Percentiles rank a stretch among this genome's conserved stretches.
Evolutionary conservation across 2,888 invertebrate species (phyloP).

Genomic region (Corythucha ciliata): DNA sequence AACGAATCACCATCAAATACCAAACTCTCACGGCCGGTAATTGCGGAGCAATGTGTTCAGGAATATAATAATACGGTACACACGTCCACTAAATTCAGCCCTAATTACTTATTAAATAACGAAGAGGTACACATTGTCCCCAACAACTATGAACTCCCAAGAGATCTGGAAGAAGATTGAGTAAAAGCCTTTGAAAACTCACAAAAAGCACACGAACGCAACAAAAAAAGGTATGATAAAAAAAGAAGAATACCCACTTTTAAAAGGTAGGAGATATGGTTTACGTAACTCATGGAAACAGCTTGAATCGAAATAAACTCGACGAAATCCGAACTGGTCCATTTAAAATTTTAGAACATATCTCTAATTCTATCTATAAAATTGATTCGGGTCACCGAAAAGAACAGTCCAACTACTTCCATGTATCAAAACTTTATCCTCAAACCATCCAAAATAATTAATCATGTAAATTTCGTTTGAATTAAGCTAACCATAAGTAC

Average conservation of each 20-base stretch:
- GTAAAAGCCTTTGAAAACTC: slow-evolving; percentile 21
- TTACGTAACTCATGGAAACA: slow-evolving; percentile 3
- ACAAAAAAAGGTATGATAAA: slow-evolving; percentile 16
- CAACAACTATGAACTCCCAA: not conserved
- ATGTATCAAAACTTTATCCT: not conserved
- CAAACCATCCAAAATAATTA: too few species aligned
- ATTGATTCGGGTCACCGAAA: slow-evolving; percentile 4
- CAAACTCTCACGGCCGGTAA: not conserved
- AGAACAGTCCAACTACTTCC: not conserved
- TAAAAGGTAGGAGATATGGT: slow-evolving; percentile 13
- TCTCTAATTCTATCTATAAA: slow-evolving; percentile 7
- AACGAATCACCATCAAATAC: not conserved
- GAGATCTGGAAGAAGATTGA: slow-evolving; percentile 24
- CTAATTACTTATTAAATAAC: slow-evolving; percentile 10
- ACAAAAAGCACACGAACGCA: slow-evolving; percentile 20
- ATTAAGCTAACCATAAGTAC: too few species aligned
- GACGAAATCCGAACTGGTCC: not conserved
- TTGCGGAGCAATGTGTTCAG: slow-evolving; percentile 7
- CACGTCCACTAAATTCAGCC: slow-evolving; percentile 10
- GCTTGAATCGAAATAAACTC: slow-evolving; percentile 9
- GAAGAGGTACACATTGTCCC: slow-evolving; percentile 2
- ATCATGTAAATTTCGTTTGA: too few species aligned
- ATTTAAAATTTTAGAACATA: slow-evolving; percentile 10
- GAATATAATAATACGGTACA: slow-evolving; percentile 13
- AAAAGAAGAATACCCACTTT: not conserved